Evolutionary conservation across 2,797 vertebrate genomes (phyloP).

Genomic region (Carapus acus): DNA sequence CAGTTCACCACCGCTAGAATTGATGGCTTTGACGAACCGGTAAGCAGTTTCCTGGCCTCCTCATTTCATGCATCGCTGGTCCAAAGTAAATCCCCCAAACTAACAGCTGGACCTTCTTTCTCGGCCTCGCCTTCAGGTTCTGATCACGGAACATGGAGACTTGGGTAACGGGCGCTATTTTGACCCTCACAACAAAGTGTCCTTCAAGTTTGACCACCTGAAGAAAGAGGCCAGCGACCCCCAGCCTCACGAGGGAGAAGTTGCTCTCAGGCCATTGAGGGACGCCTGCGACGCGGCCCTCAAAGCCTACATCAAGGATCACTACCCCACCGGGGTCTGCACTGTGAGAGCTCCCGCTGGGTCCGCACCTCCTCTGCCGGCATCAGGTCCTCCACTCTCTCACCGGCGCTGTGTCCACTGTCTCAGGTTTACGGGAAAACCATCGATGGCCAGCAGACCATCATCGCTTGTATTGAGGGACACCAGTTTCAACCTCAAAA

Average conservation of each 20-base stretch:
- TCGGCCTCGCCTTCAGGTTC: conserved; percentile 68
- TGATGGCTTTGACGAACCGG: conserved; percentile 88
- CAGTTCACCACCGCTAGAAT: conserved; percentile 90
- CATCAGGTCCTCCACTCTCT: background rate
- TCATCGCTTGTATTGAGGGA: conserved; percentile 92
- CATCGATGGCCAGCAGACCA: conserved; percentile 90
- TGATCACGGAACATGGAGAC: conserved; percentile 94
- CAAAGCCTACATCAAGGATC: conserved; percentile 87
- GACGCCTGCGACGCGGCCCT: conserved; percentile 85
- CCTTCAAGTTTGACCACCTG: conserved; percentile 94
- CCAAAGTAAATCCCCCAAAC: conserved; percentile 14
- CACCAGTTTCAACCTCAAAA: conserved; percentile 97
- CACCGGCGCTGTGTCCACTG: conserved; percentile 22
- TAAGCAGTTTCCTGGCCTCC: too few species aligned
- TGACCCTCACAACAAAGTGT: conserved; percentile 90
- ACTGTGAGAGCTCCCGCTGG: conserved; percentile 68
- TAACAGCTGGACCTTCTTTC: conserved; percentile 14
- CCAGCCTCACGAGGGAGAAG: conserved; percentile 78
- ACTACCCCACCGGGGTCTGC: conserved; percentile 89
- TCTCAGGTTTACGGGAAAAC: conserved; percentile 90
- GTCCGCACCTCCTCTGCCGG: background rate
- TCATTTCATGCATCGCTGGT: too few species aligned
- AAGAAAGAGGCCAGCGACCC: conserved; percentile 88
- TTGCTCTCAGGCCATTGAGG: conserved; percentile 78
- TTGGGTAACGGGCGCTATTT: conserved; percentile 89